Evolutionary conservation across 2,113 vertebrate genomes (phyloP).

Genomic region (Nothocercus nigrocapillus): DNA sequence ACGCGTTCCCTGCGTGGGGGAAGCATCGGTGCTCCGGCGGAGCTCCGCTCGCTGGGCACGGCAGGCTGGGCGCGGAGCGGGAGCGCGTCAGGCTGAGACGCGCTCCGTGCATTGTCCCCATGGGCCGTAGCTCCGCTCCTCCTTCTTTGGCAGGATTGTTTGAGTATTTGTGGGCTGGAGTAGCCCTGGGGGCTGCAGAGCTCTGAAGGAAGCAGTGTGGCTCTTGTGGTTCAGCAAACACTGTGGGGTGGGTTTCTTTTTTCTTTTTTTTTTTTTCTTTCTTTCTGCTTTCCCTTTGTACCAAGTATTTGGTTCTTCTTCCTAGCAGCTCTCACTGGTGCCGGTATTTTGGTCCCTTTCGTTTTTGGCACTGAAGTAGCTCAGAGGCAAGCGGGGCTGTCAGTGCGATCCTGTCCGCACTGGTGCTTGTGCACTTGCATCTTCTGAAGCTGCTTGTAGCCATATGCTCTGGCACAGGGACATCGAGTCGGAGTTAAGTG

Average conservation of each 20-base stretch:
- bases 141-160: background rate
- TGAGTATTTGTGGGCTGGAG: background rate
- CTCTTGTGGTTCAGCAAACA: background rate
- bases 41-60: too few species aligned
- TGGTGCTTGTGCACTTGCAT: background rate
- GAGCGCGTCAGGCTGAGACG: too few species aligned
- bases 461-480: background rate
- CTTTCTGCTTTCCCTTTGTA: background rate
- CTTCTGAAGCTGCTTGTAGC: background rate
- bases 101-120: background rate
- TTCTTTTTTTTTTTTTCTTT: background rate
- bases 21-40: background rate
- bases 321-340: background rate
- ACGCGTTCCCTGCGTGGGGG: too few species aligned
- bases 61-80: too few species aligned
- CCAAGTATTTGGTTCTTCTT: too few species aligned
- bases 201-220: background rate
- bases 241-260: background rate
- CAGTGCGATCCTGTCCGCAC: accelerated
- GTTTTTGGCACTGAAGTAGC: background rate
- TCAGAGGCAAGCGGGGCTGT: accelerated
- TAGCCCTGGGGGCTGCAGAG: background rate
- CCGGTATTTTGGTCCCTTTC: background rate
- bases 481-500: background rate
- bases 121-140: background rate